These are phyloP conservation scores for Salvator merianae DNA, from an alignment of 2,113 vertebrate species.

Conservation along the genomic window DNA sequence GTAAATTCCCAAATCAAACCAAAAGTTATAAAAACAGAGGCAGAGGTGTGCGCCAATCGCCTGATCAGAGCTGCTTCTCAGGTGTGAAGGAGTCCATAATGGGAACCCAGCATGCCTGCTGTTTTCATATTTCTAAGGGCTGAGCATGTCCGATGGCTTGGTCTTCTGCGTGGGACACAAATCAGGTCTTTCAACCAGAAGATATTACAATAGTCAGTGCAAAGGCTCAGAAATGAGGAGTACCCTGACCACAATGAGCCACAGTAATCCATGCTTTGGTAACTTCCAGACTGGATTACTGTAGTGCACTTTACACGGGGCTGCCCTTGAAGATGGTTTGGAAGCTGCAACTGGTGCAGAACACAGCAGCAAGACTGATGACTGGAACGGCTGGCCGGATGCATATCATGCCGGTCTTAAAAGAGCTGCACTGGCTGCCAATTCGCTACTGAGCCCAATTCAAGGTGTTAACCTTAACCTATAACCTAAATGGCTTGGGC, in stretches of 20 bases:
- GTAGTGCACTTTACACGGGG: too few species aligned
- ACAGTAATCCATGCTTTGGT: too few species aligned
- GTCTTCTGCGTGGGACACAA: neutral
- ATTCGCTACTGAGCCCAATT: too few species aligned
- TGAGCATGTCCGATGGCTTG: neutral
- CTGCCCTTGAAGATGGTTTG: too few species aligned
- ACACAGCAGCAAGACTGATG: too few species aligned
- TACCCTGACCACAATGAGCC: neutral
- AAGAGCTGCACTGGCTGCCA: too few species aligned
- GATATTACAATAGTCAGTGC: neutral
- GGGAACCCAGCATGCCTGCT: neutral
- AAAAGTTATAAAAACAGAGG: neutral
- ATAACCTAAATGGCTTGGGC: too few species aligned
- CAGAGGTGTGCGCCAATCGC: neutral
- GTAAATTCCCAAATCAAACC: neutral
- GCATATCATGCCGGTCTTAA: too few species aligned
- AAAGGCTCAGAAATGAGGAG: neutral
- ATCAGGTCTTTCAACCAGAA: neutral
- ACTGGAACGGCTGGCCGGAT: too few species aligned
- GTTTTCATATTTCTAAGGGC: neutral
- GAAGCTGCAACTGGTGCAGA: too few species aligned
- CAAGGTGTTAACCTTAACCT: too few species aligned
- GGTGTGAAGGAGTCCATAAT: neutral
- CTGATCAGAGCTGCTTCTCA: neutral
- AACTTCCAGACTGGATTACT: too few species aligned